Evolutionary conservation across 2,113 vertebrate species (phyloP).

Genomic region (Sula dactylatra): DNA sequence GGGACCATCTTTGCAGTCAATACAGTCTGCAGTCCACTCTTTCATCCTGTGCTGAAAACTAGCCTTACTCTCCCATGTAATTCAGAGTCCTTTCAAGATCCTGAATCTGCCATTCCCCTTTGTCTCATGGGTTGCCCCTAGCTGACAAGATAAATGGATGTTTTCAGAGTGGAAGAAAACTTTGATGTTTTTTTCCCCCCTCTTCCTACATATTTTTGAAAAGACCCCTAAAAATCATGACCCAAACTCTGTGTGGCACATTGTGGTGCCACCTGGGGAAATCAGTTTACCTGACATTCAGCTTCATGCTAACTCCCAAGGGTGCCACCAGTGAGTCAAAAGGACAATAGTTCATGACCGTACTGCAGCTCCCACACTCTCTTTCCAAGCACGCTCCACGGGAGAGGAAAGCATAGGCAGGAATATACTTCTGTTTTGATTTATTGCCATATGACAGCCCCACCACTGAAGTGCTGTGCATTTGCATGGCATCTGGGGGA

Average conservation of each 20-base stretch:
- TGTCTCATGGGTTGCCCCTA: background rate
- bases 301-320: background rate
- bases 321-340: background rate
- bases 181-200: background rate
- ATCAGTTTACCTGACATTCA: background rate
- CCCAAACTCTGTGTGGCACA: background rate
- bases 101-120: background rate
- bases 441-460: background rate
- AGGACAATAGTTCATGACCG: fast-evolving
- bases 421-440: background rate
- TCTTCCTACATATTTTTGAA: background rate
- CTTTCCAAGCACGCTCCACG: fast-evolving
- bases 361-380: background rate
- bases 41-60: background rate
- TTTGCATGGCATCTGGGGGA: fast-evolving
- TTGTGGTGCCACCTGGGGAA: background rate
- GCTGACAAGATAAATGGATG: background rate
- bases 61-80: background rate
- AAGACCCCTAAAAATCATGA: background rate
- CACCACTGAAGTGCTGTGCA: fast-evolving
- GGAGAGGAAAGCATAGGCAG: background rate
- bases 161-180: background rate
- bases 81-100: background rate
- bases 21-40: background rate
- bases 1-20: background rate